Evolutionary conservation across 2,888 invertebrate genomes (phyloP).

Genomic region (Ormyrus rosae): DNA sequence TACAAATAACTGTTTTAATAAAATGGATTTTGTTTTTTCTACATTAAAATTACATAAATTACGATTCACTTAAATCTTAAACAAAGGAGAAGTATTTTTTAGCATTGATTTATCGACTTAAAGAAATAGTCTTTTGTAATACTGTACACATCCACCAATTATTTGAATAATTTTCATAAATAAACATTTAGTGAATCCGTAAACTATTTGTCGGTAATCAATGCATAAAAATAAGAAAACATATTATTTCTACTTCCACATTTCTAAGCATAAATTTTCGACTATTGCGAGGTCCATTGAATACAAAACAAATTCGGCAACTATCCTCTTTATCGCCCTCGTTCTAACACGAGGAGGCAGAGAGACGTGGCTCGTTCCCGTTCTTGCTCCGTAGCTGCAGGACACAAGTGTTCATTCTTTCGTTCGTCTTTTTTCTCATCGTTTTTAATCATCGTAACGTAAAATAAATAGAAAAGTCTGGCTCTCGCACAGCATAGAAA

Average conservation of each 20-base stretch:
- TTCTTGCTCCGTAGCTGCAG: constrained; percentile 57
- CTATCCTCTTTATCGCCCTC: constrained; percentile 64
- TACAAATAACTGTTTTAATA: no score
- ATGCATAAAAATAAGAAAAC: background rate
- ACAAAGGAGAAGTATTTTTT: no score
- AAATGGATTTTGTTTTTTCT: no score
- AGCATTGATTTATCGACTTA: no score
- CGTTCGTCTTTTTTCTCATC: constrained; percentile 49
- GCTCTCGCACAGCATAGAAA: constrained; percentile 35
- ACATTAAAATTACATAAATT: no score
- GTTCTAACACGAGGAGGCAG: constrained; percentile 63
- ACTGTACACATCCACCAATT: no score
- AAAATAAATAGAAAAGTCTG: constrained; percentile 46
- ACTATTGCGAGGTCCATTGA: constrained; percentile 57
- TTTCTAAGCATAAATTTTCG: constrained; percentile 55
- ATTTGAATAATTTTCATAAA: no score
- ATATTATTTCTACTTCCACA: constrained; percentile 39
- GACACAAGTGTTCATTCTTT: constrained; percentile 58
- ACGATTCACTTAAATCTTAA: no score
- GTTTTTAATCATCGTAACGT: constrained; percentile 17
- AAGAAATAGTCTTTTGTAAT: no score
- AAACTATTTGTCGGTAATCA: no score
- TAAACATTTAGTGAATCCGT: no score
- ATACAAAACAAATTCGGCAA: constrained; percentile 58
- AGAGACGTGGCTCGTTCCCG: constrained; percentile 59